A percentile compares a stretch with the other conserved stretches of the same genome.
phyloP scores from a whole-genome alignment of 2,888 invertebrate genomes.

The Melieria omissa region DNA sequence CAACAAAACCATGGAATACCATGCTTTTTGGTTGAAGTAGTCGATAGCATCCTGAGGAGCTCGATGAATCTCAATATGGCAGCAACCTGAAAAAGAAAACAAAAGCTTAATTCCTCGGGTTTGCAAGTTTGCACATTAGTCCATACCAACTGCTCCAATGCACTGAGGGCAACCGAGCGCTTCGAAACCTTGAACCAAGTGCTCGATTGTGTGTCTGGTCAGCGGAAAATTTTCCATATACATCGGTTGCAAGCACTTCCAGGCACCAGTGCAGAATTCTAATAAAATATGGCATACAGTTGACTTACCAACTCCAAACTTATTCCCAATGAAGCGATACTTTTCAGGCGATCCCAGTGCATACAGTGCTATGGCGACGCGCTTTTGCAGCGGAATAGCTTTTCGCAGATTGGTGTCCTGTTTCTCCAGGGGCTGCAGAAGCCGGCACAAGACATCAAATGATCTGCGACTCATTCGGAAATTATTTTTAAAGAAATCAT shows the following conservation, averaged over 20 bases:
- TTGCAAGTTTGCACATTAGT: no score
- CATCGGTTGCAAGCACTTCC: background rate
- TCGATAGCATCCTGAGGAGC: slow-evolving; percentile 25
- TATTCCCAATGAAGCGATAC: background rate
- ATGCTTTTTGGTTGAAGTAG: slow-evolving; percentile 38
- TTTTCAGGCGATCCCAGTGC: background rate
- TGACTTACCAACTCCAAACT: slow-evolving; percentile 1
- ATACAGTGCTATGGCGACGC: background rate
- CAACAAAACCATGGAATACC: slow-evolving; percentile 39
- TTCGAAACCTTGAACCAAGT: slow-evolving; percentile 22
- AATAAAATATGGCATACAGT: background rate
- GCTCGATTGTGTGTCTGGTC: slow-evolving; percentile 13
- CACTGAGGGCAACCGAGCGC: slow-evolving; percentile 36
- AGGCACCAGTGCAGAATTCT: slow-evolving; percentile 9
- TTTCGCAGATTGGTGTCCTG: background rate
- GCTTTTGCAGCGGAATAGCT: background rate
- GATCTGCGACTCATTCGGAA: no score
- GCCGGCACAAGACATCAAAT: no score
- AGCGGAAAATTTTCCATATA: slow-evolving; percentile 19
- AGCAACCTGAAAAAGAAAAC: slow-evolving; percentile 36
- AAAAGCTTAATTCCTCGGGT: background rate
- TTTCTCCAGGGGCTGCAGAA: no score
- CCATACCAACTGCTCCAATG: slow-evolving; percentile 27
- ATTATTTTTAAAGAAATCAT: no score
- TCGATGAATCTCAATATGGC: slow-evolving; percentile 42